Conservation (phyloP, 2,888 invertebrate genomes). For the Pseudeuparius sepicola region DNA sequence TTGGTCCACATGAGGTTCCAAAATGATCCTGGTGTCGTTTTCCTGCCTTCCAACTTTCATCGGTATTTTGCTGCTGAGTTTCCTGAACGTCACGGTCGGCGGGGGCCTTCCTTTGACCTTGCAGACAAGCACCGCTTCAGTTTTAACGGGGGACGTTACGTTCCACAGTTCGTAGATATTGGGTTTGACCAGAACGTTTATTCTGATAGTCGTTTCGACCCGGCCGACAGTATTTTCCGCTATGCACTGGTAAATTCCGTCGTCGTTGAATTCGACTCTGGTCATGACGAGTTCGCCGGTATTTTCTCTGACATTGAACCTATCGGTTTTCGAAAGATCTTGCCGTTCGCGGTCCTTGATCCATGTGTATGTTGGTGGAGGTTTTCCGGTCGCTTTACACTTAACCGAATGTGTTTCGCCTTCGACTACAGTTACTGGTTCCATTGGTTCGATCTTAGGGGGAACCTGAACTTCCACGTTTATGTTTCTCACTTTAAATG, state of each 20-base stretch:
- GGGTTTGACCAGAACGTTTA: conserved; percentile 66
- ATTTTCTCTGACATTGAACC: conserved; percentile 58
- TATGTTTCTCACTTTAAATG: conserved; percentile 65
- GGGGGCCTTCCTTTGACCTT: conserved; percentile 72
- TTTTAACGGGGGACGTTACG: conserved; percentile 52
- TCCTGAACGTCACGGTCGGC: conserved; percentile 67
- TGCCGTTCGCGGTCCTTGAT: conserved; percentile 62
- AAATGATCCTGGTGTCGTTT: conserved; percentile 52
- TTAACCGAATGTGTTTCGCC: conserved; percentile 65
- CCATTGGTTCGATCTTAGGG: conserved; percentile 59
- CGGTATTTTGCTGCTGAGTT: conserved; percentile 54
- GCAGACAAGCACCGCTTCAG: conserved; percentile 60
- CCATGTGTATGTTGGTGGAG: conserved; percentile 76
- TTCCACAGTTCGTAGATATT: conserved; percentile 70
- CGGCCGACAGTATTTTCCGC: conserved; percentile 72
- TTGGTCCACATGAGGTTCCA: conserved; percentile 47
- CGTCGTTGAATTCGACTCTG: conserved; percentile 66
- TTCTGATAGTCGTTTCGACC: conserved; percentile 55
- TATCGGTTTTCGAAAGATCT: conserved; percentile 59
- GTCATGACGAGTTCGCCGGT: conserved; percentile 65
- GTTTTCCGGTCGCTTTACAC: conserved; percentile 76
- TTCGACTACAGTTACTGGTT: conserved; percentile 61
- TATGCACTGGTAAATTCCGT: conserved; percentile 69
- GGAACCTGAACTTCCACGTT: conserved; percentile 69
- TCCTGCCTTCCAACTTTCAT: conserved; percentile 55